Evolutionary conservation across 2,113 vertebrate species (phyloP), one percentile per base, ranked within the genome.

Genomic region (Emberiza fucata): DNA sequence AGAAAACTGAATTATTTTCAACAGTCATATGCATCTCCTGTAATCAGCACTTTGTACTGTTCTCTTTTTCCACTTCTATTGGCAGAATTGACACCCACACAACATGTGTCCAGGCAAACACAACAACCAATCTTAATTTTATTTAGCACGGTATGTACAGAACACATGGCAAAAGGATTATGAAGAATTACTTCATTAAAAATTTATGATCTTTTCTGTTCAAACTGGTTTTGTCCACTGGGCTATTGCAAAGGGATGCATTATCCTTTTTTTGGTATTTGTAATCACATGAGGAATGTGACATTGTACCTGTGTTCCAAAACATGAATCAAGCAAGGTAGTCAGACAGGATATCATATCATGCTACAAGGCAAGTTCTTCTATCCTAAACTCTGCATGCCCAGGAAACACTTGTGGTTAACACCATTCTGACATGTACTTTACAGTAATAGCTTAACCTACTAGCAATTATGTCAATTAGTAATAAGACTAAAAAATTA

Each of bases 51-150:
- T 89, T 68, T 61, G 92, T 79, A 87, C 81, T 54, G 72, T 96
- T 96, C 66, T 48, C 88, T 86, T 94, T 91, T 92, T 69, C 72
- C 76, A 90, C 61, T 96, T 77, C 82, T 75, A 61, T 81, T 90
- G 96, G 94, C 78, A 97, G 94, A 81, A 96, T 82, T 83, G 66
- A 95, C 91, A 65, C 95, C 95, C 92, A 95, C 95, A 94, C 79
- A 94, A 94, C 93, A 94, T 94, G 93, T 97, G 93, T 90, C 89
- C 66, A 91, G 80, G 63, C 84, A 92, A 89, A 70, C 81, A 84
- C 31, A 79, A 65, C 57, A 91, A 72, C 92, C 68, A 76, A 64
- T 59, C 80, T 63, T 61, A 44, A 76, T 83, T 86, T 86, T 75
- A 90, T 71, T 70, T 76, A 92, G 93, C 88, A 96, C 72, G 0